phyloP scores from a whole-genome alignment of 2,888 invertebrate species.

The Rugalucina vietnamica region DNA sequence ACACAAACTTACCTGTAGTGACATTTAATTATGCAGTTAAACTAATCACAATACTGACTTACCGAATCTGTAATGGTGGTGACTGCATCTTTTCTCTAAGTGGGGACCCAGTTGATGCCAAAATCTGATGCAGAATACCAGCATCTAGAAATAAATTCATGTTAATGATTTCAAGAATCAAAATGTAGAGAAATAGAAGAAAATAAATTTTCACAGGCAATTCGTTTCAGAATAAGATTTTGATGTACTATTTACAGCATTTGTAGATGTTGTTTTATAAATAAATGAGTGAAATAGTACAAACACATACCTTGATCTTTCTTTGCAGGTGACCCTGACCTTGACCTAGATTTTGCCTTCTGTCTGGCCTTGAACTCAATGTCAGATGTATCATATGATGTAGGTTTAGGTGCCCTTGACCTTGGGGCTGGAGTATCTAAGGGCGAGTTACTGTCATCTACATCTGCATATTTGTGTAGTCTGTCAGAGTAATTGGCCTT shows the following conservation, averaged over 20 bases:
- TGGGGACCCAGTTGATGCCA: slow-evolving; percentile 68
- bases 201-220: too few relatives aligned
- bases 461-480: slow-evolving; percentile 52
- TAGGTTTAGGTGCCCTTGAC: slow-evolving; percentile 75
- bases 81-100: slow-evolving; percentile 18
- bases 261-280: too few relatives aligned
- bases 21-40: too few relatives aligned
- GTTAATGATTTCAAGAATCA: too few relatives aligned
- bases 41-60: slow-evolving; percentile 15
- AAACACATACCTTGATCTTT: slow-evolving; percentile 45
- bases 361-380: slow-evolving; percentile 54
- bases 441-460: slow-evolving; percentile 68
- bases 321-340: slow-evolving; percentile 55
- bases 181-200: too few relatives aligned
- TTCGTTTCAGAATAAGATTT: too few relatives aligned
- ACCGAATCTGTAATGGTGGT: slow-evolving; percentile 48
- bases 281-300: too few relatives aligned
- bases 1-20: too few relatives aligned
- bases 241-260: too few relatives aligned
- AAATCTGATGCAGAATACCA: slow-evolving; percentile 75
- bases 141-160: slow-evolving; percentile 63
- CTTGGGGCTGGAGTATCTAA: slow-evolving; percentile 80
- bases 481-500: slow-evolving; percentile 55
- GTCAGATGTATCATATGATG: slow-evolving; percentile 64
- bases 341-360: slow-evolving; percentile 53